These are phyloP conservation scores for Tenthredo scrophulariae DNA, from an alignment of 2,888 invertebrate genomes.

Conservation along the genomic window DNA sequence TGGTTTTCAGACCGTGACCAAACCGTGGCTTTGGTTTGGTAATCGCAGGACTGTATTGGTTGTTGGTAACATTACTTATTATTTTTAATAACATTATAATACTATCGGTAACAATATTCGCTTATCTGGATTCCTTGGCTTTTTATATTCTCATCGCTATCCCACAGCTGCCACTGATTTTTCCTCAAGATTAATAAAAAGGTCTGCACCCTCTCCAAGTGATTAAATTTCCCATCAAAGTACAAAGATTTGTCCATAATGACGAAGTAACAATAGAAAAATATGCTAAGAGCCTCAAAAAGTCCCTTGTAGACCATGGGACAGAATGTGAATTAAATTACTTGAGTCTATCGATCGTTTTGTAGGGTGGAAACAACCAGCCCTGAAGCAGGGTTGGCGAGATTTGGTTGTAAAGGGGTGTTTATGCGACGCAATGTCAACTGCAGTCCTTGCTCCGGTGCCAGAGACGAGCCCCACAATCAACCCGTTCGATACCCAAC, in stretches of 20 bases:
- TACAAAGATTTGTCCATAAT: neutral
- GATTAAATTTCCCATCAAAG: neutral
- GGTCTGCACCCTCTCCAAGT: neutral
- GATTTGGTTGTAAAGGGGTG: slow-evolving; percentile 45
- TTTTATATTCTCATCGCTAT: neutral
- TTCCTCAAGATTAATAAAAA: neutral
- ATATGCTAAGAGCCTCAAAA: neutral
- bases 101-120: neutral
- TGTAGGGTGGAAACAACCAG: slow-evolving; percentile 46
- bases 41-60: neutral
- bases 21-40: neutral
- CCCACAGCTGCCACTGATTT: neutral
- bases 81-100: neutral
- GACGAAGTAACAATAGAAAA: neutral
- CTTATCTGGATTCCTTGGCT: neutral
- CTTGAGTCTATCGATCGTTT: slow-evolving; percentile 41
- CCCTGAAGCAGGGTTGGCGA: slow-evolving; percentile 45
- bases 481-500: slow-evolving; percentile 38
- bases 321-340: slow-evolving; percentile 31
- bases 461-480: slow-evolving; percentile 36
- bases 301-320: neutral
- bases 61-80: neutral
- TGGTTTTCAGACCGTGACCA: neutral
- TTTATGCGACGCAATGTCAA: slow-evolving; percentile 56
- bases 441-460: slow-evolving; percentile 53